Evolutionary conservation across 2,888 invertebrate species (phyloP), one percentile per base, ranked within the genome.

Genomic region (Prosopocoilus inquinatus): DNA sequence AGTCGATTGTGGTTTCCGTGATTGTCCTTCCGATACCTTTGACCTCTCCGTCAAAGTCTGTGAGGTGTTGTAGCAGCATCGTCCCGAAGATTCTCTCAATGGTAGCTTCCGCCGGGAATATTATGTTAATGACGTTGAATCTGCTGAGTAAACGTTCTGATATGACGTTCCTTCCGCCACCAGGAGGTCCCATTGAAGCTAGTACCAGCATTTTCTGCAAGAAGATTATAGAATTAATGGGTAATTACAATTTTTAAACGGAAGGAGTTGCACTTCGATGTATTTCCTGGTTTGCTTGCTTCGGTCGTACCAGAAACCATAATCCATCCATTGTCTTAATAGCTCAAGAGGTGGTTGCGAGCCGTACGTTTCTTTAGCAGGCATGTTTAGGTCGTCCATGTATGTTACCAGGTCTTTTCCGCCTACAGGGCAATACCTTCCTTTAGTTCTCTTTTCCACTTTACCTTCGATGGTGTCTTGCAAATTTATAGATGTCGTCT

Each of bases 351-450:
- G 92, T 3, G 94, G 93, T 74, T 94, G 94, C 0, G 94, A 91
- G 0, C 94, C 94, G 71, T 91, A 94, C 9, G 83, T 83, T 70
- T 95, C 94, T 63, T 91, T 90, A 5, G 89, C 90, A 0, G 94
- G 94, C 93, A 94, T 94, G 78, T 94, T 94, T 67, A 95, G 87
- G 73, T 95, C 94, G 73, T 95, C 95, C 85, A 95, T 84, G 73
- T 93, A 94, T 7, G 89, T 84, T 55, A 94, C 84, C 84, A 95
- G 85, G 62, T 81, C 87, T 79, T 93, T 94, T 71, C 90, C 88
- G 62, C 89, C 90, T 16, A 87, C 79, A 0, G 94, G 94, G 2
- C 89, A 86, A 70, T 85, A 94, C 56, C 89, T 85, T 1, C 88
- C 90, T 74, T 94, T 94, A 0, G 92, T 93, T 48, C 93, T 81